A percentile compares a stretch with the other conserved stretches of the same genome.
These are phyloP conservation scores for Menura novaehollandiae DNA, from an alignment of 2,113 vertebrate genomes.

Conservation along the genomic window DNA sequence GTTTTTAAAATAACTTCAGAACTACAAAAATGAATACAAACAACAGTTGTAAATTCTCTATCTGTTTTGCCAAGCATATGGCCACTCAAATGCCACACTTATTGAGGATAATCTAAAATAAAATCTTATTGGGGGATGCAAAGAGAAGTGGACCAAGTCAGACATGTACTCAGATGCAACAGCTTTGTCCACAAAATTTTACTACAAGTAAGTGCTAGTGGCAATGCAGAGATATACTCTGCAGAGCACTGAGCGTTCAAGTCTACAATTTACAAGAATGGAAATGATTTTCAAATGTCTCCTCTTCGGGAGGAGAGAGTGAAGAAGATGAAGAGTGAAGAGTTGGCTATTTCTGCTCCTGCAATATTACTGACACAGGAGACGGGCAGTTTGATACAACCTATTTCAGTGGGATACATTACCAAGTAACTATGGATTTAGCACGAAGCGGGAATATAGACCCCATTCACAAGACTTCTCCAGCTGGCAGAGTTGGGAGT, in stretches of 20 bases:
- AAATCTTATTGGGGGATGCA: neutral
- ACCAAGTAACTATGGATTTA: neutral
- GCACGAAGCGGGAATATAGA: neutral
- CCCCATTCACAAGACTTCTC: neutral
- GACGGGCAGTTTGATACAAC: neutral
- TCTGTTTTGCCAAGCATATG: neutral
- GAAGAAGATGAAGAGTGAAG: neutral
- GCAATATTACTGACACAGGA: neutral
- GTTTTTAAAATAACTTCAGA: conserved; percentile 25
- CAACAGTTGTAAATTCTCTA: conserved; percentile 2
- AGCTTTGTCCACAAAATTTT: neutral
- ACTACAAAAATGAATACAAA: conserved; percentile 17
- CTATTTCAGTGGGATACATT: neutral
- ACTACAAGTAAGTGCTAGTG: neutral
- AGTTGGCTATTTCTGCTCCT: neutral
- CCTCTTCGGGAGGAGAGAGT: neutral
- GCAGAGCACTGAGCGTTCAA: accelerated
- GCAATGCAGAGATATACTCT: neutral
- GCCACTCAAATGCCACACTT: neutral
- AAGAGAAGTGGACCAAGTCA: neutral
- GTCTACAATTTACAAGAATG: neutral
- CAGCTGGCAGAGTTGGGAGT: neutral
- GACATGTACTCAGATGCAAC: neutral
- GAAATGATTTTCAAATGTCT: neutral
- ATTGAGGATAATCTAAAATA: neutral